A percentile compares a stretch with the other conserved stretches of the same genome.
These are phyloP conservation scores for Mycteria americana DNA, from an alignment of 2,797 vertebrate genomes.

Conservation along the genomic window DNA sequence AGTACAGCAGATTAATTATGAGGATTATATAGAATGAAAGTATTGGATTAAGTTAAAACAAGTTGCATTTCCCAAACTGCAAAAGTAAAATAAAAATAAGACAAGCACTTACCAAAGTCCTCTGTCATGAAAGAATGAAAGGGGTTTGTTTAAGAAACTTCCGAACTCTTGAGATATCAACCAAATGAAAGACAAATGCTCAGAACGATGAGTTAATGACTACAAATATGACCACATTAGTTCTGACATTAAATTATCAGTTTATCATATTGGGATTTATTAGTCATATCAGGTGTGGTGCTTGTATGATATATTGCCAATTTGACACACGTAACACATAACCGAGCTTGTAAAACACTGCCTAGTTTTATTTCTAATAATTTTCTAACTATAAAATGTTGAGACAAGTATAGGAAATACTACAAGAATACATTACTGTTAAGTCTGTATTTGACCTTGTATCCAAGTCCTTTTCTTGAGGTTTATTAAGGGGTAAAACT, in stretches of 20 bases:
- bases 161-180: not conserved
- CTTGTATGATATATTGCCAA: not conserved
- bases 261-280: not conserved
- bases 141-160: not conserved
- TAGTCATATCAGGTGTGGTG: not conserved
- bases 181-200: not conserved
- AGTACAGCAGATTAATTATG: not conserved
- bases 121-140: not conserved
- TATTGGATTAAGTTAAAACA: not conserved
- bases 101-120: not conserved
- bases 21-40: not conserved
- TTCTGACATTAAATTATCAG: not conserved
- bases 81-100: not conserved
- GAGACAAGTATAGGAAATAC: not conserved
- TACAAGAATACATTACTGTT: not conserved
- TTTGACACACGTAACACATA: not conserved
- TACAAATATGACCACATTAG: not conserved
- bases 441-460: not conserved
- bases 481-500: not conserved
- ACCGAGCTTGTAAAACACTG: not conserved
- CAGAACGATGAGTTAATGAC: not conserved
- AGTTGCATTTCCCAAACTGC: not conserved
- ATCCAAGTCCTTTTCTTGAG: not conserved
- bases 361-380: not conserved
- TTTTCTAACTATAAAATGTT: not conserved